Base-by-base conservation (phyloP, 1,140 invertebrate species). In the Eciton burchellii region DNA sequence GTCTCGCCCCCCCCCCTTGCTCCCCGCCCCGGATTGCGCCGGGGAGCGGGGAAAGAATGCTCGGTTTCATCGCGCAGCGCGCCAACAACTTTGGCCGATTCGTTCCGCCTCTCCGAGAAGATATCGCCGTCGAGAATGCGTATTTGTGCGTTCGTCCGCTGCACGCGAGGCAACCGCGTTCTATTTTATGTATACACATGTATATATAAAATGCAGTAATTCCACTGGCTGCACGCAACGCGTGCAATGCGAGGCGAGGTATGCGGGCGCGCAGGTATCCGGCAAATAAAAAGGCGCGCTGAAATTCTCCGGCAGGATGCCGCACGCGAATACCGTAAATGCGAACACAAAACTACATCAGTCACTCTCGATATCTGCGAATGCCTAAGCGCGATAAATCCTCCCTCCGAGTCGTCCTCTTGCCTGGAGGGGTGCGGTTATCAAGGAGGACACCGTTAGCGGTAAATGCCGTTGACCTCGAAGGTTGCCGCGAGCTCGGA, bases 401-500 rank as follows among this genome's bases (percentile, higher is more conserved):
- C 29, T 14, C 21, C 35, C 19, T 24, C 6, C 56, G 29, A 65
- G 45, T 45, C 47, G 19, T 19, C 29, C 74, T 47, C 43, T 82
- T 35, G 63, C 24, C 12, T 41, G 9, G 41, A 35, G 12, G 24
- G 35, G 9, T 21, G 57, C 59, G 56, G 63, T 84, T 83, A 82
- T 72, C 59, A 57, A 65, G n/a, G 82, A 47, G 63, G 41, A 74
- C 59, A 52, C 47, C 49, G 76, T 83, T 83, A 59, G 26, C 26
- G 35, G 35, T 82, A 86, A 86, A 86, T 71, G 77, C 63, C 84
- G 70, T 54, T 56, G 85, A 85, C 68, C 63, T 85, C 65, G 84
- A 83, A 83, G 86, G 79, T 86, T 86, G 24, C 54, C 14, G 49
- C 19, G 26, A 45, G 11, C 21, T 11, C 29, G 41, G 47, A 5